These are phyloP conservation scores for Myodes glareolus DNA, from an alignment of 2,113 vertebrate species.

Conservation along the genomic window DNA sequence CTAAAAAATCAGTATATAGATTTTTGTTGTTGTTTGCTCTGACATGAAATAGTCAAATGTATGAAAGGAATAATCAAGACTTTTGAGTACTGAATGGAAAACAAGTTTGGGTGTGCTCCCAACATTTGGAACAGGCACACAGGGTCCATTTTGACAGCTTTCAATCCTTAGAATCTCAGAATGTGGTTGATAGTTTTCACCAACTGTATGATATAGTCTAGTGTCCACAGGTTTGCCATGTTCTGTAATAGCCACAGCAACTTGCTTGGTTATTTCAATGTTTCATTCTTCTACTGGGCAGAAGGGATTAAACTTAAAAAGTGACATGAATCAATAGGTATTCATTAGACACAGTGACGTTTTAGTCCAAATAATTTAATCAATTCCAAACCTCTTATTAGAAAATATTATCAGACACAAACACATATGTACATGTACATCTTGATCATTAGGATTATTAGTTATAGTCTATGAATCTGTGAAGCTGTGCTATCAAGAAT, in stretches of 20 bases:
- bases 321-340: background rate
- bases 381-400: background rate
- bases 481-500: background rate
- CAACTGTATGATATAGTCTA: background rate
- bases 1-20: background rate
- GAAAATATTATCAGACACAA: background rate
- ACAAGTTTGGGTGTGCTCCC: conserved; percentile 23
- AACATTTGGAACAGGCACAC: conserved; percentile 40
- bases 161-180: conserved; percentile 20
- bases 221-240: background rate
- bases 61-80: conserved; percentile 43
- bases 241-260: background rate
- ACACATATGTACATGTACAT: background rate
- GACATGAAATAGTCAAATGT: conserved; percentile 45
- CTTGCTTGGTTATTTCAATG: conserved; percentile 24
- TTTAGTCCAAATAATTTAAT: background rate
- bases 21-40: conserved; percentile 16
- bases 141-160: conserved; percentile 41
- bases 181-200: background rate
- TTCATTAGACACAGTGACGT: background rate
- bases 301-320: background rate
- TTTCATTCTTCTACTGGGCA: background rate
- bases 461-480: background rate
- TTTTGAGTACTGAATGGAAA: conserved; percentile 52
- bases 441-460: background rate